Conservation (phyloP, 1,140 invertebrate species). For the Spodoptera litura region DNA sequence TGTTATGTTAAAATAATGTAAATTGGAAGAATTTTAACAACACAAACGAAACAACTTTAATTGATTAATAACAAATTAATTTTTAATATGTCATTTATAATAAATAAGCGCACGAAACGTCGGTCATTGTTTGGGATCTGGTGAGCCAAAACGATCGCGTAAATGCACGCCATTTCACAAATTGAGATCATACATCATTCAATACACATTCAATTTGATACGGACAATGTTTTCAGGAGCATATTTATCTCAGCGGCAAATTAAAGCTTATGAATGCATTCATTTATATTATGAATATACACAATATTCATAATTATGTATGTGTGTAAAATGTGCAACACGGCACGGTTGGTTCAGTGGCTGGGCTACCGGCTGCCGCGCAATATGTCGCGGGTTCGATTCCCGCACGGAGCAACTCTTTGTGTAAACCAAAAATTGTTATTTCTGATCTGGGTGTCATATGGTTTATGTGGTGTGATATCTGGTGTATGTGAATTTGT, state of each 20-base stretch:
- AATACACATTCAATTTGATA: conserved; percentile 63
- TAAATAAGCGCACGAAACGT: conserved; percentile 54
- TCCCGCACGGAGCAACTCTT: too few species aligned
- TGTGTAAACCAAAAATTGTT: too few species aligned
- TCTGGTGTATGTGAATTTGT: too few species aligned
- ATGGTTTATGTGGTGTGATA: too few species aligned
- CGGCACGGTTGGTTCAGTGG: too few species aligned
- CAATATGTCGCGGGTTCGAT: too few species aligned
- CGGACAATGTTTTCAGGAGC: conserved; percentile 56
- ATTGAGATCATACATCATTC: conserved; percentile 78
- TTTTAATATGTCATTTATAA: conserved; percentile 63
- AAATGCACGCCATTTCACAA: conserved; percentile 73
- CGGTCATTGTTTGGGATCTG: conserved; percentile 68
- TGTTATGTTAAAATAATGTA: neutral
- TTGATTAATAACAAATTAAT: conserved; percentile 60
- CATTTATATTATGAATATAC: neutral
- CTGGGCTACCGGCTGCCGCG: too few species aligned
- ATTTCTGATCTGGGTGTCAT: too few species aligned
- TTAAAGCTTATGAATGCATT: conserved; percentile 41
- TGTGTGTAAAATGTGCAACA: too few species aligned
- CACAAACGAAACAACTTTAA: conserved; percentile 11
- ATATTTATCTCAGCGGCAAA: conserved; percentile 52
- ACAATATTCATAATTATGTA: neutral
- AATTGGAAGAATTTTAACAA: conserved; percentile 10
- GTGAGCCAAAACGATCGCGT: conserved; percentile 68